phyloP scores from a whole-genome alignment of 2,888 invertebrate species.

The Alloscopus bannaensis region DNA sequence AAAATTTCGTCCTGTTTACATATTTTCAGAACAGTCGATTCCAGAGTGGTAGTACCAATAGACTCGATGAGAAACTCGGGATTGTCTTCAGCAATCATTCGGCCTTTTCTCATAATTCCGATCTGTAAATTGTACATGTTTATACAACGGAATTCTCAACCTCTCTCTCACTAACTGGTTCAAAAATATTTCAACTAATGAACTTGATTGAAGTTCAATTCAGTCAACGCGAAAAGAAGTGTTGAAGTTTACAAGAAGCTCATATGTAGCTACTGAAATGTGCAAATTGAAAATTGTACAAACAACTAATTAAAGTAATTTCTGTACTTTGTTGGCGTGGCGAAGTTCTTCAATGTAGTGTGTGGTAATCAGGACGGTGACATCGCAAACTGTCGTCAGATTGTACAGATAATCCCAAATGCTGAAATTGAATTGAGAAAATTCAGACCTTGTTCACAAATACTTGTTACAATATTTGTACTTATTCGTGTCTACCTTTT shows the following conservation, averaged over 20 bases:
- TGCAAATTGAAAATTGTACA: not conserved
- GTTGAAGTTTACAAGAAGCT: not conserved
- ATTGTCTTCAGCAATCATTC: not conserved
- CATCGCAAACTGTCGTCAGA: not conserved
- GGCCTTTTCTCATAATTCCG: constrained; percentile 19
- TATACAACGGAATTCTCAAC: too few species aligned
- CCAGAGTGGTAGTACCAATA: not conserved
- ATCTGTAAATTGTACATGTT: not conserved
- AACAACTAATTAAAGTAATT: not conserved
- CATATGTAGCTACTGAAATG: not conserved
- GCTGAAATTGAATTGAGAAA: constrained; percentile 6
- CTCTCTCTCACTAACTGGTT: too few species aligned
- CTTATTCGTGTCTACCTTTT: not conserved
- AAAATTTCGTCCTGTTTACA: not conserved
- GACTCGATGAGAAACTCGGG: not conserved
- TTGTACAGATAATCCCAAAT: constrained; percentile 48
- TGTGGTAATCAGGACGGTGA: constrained; percentile 43
- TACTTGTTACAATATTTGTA: not conserved
- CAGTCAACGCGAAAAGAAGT: not conserved
- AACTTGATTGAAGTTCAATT: not conserved
- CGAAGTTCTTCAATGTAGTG: constrained; percentile 55
- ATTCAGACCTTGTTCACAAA: not conserved
- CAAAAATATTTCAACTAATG: too few species aligned
- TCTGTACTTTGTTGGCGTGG: not conserved
- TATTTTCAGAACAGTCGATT: not conserved